Conservation (phyloP, 2,888 invertebrate genomes). For the Serripes groenlandicus region DNA sequence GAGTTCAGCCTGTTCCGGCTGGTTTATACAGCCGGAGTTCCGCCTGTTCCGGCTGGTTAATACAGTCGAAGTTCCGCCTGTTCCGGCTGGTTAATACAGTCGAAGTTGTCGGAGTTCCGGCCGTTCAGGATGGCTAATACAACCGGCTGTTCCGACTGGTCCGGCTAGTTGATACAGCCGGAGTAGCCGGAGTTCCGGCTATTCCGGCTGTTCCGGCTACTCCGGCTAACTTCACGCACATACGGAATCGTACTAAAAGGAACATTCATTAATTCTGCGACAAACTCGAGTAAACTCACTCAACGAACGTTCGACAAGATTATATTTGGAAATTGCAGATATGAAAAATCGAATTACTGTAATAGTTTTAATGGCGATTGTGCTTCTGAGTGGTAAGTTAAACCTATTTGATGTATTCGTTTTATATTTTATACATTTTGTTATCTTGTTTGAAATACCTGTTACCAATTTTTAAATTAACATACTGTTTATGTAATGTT, state of each 20-base stretch:
- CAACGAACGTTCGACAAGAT: neutral
- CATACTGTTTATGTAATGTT: neutral
- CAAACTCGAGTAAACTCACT: neutral
- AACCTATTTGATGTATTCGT: neutral
- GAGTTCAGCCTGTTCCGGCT: too few relatives aligned
- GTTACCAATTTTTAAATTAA: neutral
- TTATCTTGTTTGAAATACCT: neutral
- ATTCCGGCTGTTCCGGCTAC: too few relatives aligned
- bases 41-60: too few relatives aligned
- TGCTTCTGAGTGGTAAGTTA: neutral
- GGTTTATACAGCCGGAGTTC: too few relatives aligned
- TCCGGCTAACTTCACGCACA: too few relatives aligned
- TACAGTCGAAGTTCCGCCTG: too few relatives aligned
- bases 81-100: too few relatives aligned
- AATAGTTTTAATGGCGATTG: neutral
- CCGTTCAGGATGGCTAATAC: too few relatives aligned
- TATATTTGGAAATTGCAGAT: neutral
- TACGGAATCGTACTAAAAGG: neutral
- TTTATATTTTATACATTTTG: neutral
- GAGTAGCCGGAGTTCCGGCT: too few relatives aligned
- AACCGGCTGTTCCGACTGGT: too few relatives aligned
- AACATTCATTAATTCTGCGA: neutral
- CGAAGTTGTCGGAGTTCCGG: too few relatives aligned
- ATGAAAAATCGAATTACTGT: neutral
- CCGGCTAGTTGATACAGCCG: too few relatives aligned